Evolutionary conservation across 2,113 vertebrate species (phyloP), one percentile per base, ranked within the genome.

Genomic region (Zapus hudsonius): DNA sequence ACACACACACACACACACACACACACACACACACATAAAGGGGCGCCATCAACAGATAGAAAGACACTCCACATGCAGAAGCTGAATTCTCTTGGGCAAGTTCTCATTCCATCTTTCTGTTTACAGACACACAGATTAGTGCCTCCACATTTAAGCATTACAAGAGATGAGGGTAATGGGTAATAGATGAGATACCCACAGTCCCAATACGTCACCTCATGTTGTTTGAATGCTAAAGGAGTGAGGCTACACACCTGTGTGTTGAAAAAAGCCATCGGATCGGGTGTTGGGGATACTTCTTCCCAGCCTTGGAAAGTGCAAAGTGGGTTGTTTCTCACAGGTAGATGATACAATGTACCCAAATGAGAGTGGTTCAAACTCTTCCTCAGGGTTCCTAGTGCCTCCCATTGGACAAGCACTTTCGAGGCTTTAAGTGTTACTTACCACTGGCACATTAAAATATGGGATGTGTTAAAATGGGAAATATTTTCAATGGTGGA

Each of bases 11-110:
- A 25, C 72, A 36, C 40, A 40, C 23, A 8, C 67, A 52, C 3
- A 19, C 47, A 59, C 29, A 61, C 23, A 23, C 40, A 19, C 22
- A 31, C 29, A 33, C 5, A 38, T 31, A 64, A 15, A 83, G 7
- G 55, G 40, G 23, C 70, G 44, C 73, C 52, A 16, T 40, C n/a
- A 67, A 75, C 59, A 67, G 63, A 70, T 52, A 69, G 57, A 47
- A 47, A 42, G 25, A 59, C 33, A 55, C 73, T 78, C 85, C n/a
- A 64, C 33, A 75, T 85, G 31, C n/a, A 91, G 40, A 83, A 92
- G n/a, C 31, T 80, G 25, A 57, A 4, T 89, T 64, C 59, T 84
- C 61, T 57, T 23, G 36, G 38, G 42, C 38, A 64, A 87, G 59
- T 55, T 74, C 19, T 83, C 61, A 80, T 88, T 29, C 57, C 33